Evolutionary conservation across 2,797 vertebrate species (phyloP).

Genomic region (Moxostoma hubbsi): DNA sequence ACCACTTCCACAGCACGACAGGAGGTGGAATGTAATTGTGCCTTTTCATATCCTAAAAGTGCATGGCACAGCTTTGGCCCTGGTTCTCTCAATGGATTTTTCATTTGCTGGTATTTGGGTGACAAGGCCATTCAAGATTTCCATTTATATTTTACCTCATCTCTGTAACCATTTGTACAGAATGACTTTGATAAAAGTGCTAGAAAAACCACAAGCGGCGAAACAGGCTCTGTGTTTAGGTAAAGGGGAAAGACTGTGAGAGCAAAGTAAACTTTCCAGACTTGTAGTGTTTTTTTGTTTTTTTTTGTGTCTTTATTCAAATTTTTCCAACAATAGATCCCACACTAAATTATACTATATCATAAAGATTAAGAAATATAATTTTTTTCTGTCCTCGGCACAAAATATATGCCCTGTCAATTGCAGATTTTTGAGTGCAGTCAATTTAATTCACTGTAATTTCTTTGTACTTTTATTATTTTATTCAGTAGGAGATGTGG

Average conservation of each 20-base stretch:
- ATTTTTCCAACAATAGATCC: slow-evolving; percentile 2
- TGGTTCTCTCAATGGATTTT: slow-evolving; percentile 74
- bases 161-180: slow-evolving; percentile 54
- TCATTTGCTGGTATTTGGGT: slow-evolving; percentile 76
- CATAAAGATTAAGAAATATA: neutral
- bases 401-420: neutral
- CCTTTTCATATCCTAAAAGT: slow-evolving; percentile 75
- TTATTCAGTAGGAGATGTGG: slow-evolving; percentile 37
- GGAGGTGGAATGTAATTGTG: slow-evolving; percentile 73
- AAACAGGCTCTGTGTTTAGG: slow-evolving; percentile 54
- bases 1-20: slow-evolving; percentile 67
- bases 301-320: slow-evolving; percentile 2
- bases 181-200: slow-evolving; percentile 59
- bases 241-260: slow-evolving; percentile 39
- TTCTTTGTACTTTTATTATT: slow-evolving; percentile 36
- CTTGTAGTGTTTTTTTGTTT: neutral
- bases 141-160: slow-evolving; percentile 59
- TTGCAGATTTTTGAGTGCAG: neutral
- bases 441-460: slow-evolving; percentile 20
- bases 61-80: slow-evolving; percentile 71
- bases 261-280: neutral
- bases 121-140: slow-evolving; percentile 65
- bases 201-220: slow-evolving; percentile 57
- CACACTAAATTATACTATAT: neutral
- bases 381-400: neutral